These are phyloP conservation scores for Drosophila rubida DNA, from an alignment of 2,888 invertebrate genomes.

Conservation along the genomic window DNA sequence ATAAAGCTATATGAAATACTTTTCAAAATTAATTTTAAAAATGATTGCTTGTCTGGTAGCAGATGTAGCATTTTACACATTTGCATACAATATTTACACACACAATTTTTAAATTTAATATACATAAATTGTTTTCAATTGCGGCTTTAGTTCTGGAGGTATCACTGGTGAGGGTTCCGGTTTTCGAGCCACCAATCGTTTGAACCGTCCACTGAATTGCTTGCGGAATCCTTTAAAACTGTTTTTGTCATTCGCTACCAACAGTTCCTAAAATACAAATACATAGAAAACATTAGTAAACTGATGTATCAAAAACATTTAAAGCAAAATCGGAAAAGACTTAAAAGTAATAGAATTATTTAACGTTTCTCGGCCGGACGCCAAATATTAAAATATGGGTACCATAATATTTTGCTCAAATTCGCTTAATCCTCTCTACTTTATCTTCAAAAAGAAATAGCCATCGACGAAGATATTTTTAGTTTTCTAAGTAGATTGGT, in stretches of 20 bases:
- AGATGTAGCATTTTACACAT: constrained; percentile 24
- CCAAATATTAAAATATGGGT: no score
- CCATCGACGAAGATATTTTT: not conserved
- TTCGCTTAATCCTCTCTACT: not conserved
- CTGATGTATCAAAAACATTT: not conserved
- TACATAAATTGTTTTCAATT: constrained; percentile 95
- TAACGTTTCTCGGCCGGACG: no score
- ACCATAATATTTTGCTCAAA: not conserved
- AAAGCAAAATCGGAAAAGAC: not conserved
- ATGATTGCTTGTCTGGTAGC: constrained; percentile 36
- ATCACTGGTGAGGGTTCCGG: constrained; percentile 93
- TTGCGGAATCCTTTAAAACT: constrained; percentile 94
- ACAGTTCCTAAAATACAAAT: constrained; percentile 88
- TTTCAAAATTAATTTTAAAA: constrained; percentile 16
- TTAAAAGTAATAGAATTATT: no score
- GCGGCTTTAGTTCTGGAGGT: constrained; percentile 94
- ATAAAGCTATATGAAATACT: constrained; percentile 38
- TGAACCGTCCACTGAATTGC: constrained; percentile 94
- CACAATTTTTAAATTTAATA: constrained; percentile 86
- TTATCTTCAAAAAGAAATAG: constrained; percentile 2
- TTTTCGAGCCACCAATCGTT: constrained; percentile 93
- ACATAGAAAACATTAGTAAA: not conserved
- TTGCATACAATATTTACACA: constrained; percentile 38
- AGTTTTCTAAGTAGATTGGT: constrained; percentile 4
- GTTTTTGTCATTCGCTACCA: constrained; percentile 90